Evolutionary conservation across 2,113 vertebrate genomes (phyloP).

Genomic region (Myrmophylax atrothorax): DNA sequence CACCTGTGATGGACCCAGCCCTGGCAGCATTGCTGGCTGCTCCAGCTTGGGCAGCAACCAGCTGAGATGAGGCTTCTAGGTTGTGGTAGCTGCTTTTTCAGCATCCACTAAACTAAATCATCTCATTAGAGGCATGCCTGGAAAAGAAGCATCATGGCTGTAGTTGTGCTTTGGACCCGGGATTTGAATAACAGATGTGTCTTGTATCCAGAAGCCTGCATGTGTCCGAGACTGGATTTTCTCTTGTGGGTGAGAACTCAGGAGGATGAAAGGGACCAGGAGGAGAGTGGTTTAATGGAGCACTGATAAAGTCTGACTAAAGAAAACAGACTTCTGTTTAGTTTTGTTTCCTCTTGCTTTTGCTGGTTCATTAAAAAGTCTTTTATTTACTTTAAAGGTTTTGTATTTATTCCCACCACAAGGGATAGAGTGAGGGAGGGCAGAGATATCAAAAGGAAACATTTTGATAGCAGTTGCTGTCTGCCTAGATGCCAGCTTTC

Average conservation of each 20-base stretch:
- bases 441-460: conserved; percentile 36
- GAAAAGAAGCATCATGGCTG: not conserved
- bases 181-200: not conserved
- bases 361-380: conserved; percentile 23
- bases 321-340: not conserved
- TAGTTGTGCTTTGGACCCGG: not conserved
- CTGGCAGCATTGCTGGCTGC: not conserved
- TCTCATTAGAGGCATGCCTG: not conserved
- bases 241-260: not conserved
- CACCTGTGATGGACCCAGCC: not conserved
- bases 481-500: conserved; percentile 53
- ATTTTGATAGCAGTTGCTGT: conserved; percentile 34
- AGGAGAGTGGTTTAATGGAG: not conserved
- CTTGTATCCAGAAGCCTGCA: not conserved
- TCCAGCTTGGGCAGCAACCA: not conserved
- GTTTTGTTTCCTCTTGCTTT: not conserved
- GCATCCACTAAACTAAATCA: not conserved
- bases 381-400: conserved; percentile 52
- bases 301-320: conserved; percentile 1
- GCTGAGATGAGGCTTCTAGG: not conserved
- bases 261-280: not conserved
- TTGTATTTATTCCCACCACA: conserved; percentile 18
- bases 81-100: not conserved
- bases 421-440: not conserved
- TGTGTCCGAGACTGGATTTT: not conserved